Evolutionary conservation across 2,113 vertebrate species (phyloP).

Genomic region (Rhipidura dahli): DNA sequence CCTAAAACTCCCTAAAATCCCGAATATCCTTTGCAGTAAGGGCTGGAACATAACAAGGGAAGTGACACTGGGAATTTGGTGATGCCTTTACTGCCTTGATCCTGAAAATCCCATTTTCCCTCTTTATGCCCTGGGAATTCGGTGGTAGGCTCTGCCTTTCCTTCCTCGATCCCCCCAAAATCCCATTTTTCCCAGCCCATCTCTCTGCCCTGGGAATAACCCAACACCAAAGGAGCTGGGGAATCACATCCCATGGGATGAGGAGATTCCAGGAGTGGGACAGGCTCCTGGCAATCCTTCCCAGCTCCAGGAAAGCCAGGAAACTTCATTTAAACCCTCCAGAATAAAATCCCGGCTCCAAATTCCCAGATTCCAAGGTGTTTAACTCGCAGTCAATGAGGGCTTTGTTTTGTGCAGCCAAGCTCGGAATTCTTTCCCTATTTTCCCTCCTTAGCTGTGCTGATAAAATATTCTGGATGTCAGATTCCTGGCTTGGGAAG

Average conservation of each 20-base stretch:
- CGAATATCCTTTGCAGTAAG: fast-evolving
- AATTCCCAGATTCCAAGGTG: background rate
- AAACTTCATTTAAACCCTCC: background rate
- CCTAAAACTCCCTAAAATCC: background rate
- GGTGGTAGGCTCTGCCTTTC: background rate
- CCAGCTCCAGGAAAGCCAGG: background rate
- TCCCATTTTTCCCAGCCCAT: background rate
- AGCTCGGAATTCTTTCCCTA: background rate
- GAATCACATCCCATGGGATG: background rate
- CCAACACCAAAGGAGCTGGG: fast-evolving
- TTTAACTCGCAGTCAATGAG: background rate
- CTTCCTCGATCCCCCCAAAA: background rate
- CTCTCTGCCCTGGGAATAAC: background rate
- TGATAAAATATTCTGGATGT: conserved; percentile 34
- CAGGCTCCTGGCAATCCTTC: background rate
- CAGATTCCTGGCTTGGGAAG: background rate
- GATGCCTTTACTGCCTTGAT: background rate
- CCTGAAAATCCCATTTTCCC: background rate
- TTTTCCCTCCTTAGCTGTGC: background rate
- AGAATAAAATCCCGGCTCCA: background rate
- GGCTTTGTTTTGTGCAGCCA: background rate
- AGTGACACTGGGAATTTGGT: too few species aligned
- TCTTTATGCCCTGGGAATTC: background rate
- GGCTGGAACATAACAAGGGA: background rate
- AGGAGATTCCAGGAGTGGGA: background rate